A percentile compares a stretch with the other conserved stretches of the same genome.
Conservation (phyloP, 2,797 vertebrate genomes). For the Peromyscus nudipes region DNA sequence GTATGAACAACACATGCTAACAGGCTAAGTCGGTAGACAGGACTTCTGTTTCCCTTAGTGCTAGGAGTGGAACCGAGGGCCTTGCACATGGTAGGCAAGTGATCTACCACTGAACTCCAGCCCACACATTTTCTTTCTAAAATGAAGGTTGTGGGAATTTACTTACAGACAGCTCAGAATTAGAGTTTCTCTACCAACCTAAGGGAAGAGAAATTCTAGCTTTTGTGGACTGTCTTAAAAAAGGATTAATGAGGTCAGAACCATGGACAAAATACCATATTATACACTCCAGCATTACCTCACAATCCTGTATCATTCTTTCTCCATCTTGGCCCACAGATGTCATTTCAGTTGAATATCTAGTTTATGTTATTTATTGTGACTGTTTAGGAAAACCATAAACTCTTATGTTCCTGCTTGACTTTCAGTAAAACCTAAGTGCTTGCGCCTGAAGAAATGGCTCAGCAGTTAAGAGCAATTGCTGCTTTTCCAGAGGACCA, state of each 20-base stretch:
- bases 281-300: background rate
- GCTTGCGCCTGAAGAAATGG: background rate
- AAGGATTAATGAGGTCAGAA: background rate
- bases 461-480: background rate
- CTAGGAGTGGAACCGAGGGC: background rate
- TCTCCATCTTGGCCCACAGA: background rate
- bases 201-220: background rate
- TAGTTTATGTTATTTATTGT: slow-evolving; percentile 7
- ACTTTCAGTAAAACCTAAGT: slow-evolving; percentile 8
- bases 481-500: background rate
- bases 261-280: background rate
- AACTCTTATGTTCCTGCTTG: background rate
- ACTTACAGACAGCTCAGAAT: background rate
- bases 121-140: background rate
- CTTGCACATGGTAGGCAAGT: background rate
- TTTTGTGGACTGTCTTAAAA: background rate
- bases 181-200: background rate
- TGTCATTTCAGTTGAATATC: background rate
- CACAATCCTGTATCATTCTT: background rate
- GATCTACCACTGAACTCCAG: background rate
- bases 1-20: background rate
- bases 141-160: background rate
- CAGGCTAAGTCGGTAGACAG: background rate
- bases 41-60: background rate
- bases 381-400: background rate